Conservation (phyloP, 1,140 invertebrate genomes). For the Camponotus floridanus region DNA sequence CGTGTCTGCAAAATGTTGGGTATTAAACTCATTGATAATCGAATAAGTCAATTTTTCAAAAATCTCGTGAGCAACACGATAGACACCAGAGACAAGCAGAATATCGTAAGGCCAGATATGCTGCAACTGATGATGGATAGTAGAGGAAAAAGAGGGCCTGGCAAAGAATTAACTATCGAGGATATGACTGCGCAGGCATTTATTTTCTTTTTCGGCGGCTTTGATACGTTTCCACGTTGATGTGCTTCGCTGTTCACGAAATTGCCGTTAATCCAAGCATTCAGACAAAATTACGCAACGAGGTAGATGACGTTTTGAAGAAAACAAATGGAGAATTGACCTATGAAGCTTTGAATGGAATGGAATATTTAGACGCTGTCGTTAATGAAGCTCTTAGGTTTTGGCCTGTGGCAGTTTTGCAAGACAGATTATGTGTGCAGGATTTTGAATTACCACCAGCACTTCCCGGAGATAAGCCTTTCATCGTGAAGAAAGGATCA, state of each 20-base stretch:
- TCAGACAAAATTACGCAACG: slow-evolving; percentile 87
- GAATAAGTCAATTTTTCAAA: slow-evolving; percentile 22
- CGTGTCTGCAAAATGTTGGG: background rate
- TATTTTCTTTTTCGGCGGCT: slow-evolving; percentile 86
- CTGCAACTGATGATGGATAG: slow-evolving; percentile 80
- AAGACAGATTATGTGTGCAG: slow-evolving; percentile 86
- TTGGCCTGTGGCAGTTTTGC: slow-evolving; percentile 86
- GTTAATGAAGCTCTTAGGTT: slow-evolving; percentile 87
- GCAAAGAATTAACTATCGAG: slow-evolving; percentile 81
- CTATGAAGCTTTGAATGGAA: slow-evolving; percentile 82
- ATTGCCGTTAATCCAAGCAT: slow-evolving; percentile 87
- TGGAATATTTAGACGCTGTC: slow-evolving; percentile 86
- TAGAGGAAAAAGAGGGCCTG: slow-evolving; percentile 77
- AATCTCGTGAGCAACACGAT: background rate
- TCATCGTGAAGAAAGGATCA: slow-evolving; percentile 80
- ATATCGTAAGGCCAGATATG: slow-evolving; percentile 73
- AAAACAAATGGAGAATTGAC: slow-evolving; percentile 80
- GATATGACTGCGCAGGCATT: slow-evolving; percentile 86
- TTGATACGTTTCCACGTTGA: slow-evolving; percentile 86
- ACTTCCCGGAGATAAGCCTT: slow-evolving; percentile 66
- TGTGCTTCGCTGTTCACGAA: slow-evolving; percentile 84
- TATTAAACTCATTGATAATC: background rate
- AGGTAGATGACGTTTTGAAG: slow-evolving; percentile 85
- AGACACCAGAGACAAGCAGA: slow-evolving; percentile 50
- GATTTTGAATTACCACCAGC: slow-evolving; percentile 84